Evolutionary conservation across 2,113 vertebrate species (phyloP), one percentile per base, ranked within the genome.

Genomic region (Empidonax traillii): DNA sequence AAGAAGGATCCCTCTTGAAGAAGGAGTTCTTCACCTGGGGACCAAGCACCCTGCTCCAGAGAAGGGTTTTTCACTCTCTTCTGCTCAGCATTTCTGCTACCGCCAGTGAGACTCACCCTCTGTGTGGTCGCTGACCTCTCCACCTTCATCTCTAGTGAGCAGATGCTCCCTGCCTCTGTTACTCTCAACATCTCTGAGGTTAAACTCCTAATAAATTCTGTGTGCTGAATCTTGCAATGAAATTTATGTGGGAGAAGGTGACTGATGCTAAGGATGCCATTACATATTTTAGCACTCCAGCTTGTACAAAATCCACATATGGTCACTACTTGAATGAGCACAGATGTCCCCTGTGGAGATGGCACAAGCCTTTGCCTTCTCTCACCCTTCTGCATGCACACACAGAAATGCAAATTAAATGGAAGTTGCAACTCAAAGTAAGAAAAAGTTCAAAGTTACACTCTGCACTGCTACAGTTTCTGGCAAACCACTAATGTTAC

Each of bases 51-150:
- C 43, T 22, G 25, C 4, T 19, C 13, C 35, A 62, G 23, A 92
- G 31, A 35, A 71, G 30, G 1, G 1, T 6, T 21, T 66, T 61
- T 51, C 24, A 63, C 8, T 49, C 20, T 67, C 22, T 67, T 65
- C 52, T 33, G 33, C 61, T 28, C 0, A 0, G 33, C 47, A 43
- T 33, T 78, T 56, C 66, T 52, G 58, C 37, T 62, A 9, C 43
- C 8, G 1, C 10, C 41, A 27, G 10, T 3, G 14, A 74, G 17
- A 43, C 14, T 46, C 33, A 6, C 12, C 15, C 35, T 58, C 51
- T 59, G 41, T 65, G 15, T 0, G 0, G 43, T 9, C 55, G 74
- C 33, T 3, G 4, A 72, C 25, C 4, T 44, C 31, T 69, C 33
- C 35, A 53, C 7, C 43, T 80, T 56, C 47, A 85, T 33, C 33